Evolutionary conservation across 2,888 invertebrate genomes (phyloP), one percentile per base, ranked within the genome.

Genomic region (Ochropleura plecta): DNA sequence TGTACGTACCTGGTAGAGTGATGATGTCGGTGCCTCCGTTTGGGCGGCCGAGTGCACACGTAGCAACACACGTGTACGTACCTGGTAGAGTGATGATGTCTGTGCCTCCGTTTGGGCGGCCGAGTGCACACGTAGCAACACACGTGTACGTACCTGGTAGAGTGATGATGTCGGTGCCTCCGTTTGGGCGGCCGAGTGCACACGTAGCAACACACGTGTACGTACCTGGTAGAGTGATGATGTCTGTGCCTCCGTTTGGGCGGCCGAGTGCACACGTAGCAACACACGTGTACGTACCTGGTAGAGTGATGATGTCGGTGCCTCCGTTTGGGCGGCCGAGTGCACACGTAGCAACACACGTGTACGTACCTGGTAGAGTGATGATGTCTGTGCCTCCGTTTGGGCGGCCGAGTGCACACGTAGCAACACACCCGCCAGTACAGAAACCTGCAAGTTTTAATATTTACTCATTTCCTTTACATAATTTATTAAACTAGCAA

Each of bases 341-440:
- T 98, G 93, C 99, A 99, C 66, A 98, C 97, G 94, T 98, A 99
- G 91, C 99, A 99, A 90, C 99, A 99, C 5, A 98, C 98, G 3
- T 44, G 5, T 18, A 6, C 18, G 12, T 71, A 90, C 93, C 93
- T 91, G 3, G 87, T 76, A 1, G 91, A 87, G 1, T 79, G 88
- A 44, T 92, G 92, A 75, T 94, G 94, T 0, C 96, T 93, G 49
- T 97, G 95, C 30, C 97, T 92, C 72, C 97, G 95, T 75, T 97
- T 96, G 0, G 98, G 98, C 30, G 98, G 98, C 42, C 98, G 97
- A 0, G 98, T 98, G 93, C 99, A 99, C 66, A 98, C 97, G 94
- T 98, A 99, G 91, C 99, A 99, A 90, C 99, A 99, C 5, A 98
- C 98, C 74, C 98, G 97, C 99, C 99, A 99, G 92, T 99, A 99